Percentiles rank a stretch among this genome's conserved stretches.
Conservation (phyloP, 2,888 invertebrate genomes). For the Lathronympha strigana region DNA sequence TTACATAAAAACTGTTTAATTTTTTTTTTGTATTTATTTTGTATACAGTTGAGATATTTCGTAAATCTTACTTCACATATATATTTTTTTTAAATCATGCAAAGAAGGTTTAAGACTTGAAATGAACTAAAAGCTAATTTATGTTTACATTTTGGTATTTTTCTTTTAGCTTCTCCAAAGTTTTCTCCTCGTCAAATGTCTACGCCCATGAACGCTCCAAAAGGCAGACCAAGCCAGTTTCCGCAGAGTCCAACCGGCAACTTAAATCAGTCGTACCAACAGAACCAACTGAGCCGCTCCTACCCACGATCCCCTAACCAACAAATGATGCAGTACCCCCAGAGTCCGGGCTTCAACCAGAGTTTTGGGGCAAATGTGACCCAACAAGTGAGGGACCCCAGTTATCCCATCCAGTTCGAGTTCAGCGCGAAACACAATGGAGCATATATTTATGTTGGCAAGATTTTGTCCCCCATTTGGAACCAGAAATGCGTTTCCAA, state of each 20-base stretch:
- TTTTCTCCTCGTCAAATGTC: constrained; percentile 80
- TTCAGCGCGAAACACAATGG: constrained; percentile 94
- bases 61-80: too few species aligned
- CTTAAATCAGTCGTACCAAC: constrained; percentile 70
- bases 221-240: constrained; percentile 59
- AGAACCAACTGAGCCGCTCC: constrained; percentile 66
- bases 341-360: constrained; percentile 72
- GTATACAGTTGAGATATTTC: too few species aligned
- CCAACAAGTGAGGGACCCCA: constrained; percentile 69
- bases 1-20: too few species aligned
- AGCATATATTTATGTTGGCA: constrained; percentile 94
- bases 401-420: constrained; percentile 74
- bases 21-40: too few species aligned
- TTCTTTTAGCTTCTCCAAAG: constrained; percentile 70
- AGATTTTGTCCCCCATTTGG: constrained; percentile 96
- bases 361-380: constrained; percentile 67
- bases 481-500: constrained; percentile 89
- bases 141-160: neutral
- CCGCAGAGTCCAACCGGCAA: constrained; percentile 61
- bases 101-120: too few species aligned
- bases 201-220: constrained; percentile 70
- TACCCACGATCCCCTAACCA: constrained; percentile 65
- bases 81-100: too few species aligned
- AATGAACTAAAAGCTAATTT: too few species aligned
- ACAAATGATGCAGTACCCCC: constrained; percentile 67